These are phyloP conservation scores for Ictalurus punctatus DNA, from an alignment of 2,113 vertebrate genomes.

Conservation along the genomic window DNA sequence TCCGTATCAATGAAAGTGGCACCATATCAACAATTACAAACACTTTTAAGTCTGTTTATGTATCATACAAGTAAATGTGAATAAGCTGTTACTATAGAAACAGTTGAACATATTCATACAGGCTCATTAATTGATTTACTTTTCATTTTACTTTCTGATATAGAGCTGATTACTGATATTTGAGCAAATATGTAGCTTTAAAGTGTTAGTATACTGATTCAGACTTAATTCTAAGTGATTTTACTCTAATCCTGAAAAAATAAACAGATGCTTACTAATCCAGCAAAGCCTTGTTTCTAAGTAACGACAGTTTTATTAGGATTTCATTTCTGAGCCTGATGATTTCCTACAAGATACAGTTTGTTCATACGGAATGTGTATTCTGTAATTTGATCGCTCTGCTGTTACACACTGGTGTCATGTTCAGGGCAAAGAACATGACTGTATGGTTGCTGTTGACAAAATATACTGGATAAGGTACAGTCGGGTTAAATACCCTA, in stretches of 20 bases:
- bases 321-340: not conserved
- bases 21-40: not conserved
- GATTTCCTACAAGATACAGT: not conserved
- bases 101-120: not conserved
- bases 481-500: not conserved
- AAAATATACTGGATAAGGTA: not conserved
- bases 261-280: not conserved
- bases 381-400: slow-evolving; percentile 17
- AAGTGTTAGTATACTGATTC: not conserved
- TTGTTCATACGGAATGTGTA: not conserved
- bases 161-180: not conserved
- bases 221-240: not conserved
- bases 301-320: not conserved
- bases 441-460: not conserved
- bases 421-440: slow-evolving; percentile 4
- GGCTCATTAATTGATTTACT: not conserved
- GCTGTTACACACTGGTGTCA: slow-evolving; percentile 34
- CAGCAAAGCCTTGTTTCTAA: not conserved
- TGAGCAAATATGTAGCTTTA: not conserved
- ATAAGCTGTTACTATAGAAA: not conserved
- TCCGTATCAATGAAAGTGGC: too few relatives aligned
- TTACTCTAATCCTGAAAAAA: not conserved
- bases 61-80: not conserved
- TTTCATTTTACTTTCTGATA: not conserved
- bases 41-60: not conserved